These are phyloP conservation scores for Aplocera efformata DNA, from an alignment of 2,888 invertebrate genomes.

Conservation along the genomic window DNA sequence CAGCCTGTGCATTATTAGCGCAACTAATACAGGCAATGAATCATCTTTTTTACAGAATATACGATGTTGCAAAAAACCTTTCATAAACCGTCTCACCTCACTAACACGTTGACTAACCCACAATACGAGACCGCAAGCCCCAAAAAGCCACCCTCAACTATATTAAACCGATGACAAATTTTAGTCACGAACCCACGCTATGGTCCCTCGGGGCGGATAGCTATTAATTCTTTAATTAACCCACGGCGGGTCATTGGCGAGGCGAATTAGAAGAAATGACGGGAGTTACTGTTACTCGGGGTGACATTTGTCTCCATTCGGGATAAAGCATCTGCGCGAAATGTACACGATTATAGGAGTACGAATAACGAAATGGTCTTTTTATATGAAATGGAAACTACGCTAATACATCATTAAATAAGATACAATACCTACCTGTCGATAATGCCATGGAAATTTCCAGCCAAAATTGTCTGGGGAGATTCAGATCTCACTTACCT, in stretches of 20 bases:
- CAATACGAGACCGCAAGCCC: slow-evolving; percentile 12
- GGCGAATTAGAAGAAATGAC: slow-evolving; percentile 66
- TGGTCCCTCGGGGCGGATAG: slow-evolving; percentile 37
- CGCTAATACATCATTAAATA: too few species aligned
- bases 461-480: too few species aligned
- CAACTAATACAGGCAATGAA: too few species aligned
- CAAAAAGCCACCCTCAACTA: slow-evolving; percentile 19
- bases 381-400: slow-evolving; percentile 7
- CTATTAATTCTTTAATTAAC: slow-evolving; percentile 75
- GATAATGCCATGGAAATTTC: too few species aligned
- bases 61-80: too few species aligned
- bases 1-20: too few species aligned
- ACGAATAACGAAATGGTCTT: too few species aligned
- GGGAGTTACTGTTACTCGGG: slow-evolving; percentile 51
- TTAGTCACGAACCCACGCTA: slow-evolving; percentile 45
- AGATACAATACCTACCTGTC: too few species aligned
- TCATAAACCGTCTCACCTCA: background rate
- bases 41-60: too few species aligned
- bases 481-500: too few species aligned
- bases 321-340: slow-evolving; percentile 27
- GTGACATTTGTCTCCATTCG: slow-evolving; percentile 60
- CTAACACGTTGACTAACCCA: slow-evolving; percentile 10
- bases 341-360: too few species aligned
- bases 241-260: slow-evolving; percentile 50
- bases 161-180: slow-evolving; percentile 49